phyloP scores from a whole-genome alignment of 2,888 invertebrate genomes.

The Microctonus aethiopoides region DNA sequence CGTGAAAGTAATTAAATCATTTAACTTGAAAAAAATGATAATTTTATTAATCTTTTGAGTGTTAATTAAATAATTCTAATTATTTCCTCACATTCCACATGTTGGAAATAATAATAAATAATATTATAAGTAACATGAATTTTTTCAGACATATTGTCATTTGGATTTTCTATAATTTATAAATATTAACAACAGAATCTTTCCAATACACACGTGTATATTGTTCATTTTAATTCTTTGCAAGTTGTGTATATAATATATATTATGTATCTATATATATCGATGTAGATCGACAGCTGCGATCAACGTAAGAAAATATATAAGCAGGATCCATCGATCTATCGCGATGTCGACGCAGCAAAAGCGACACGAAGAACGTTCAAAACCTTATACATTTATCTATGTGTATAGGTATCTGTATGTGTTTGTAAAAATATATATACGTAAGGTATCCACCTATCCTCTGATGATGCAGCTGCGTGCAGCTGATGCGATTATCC shows the following conservation, averaged over 20 bases:
- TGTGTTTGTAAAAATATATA: neutral
- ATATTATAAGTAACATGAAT: too few relatives aligned
- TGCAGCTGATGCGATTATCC: constrained; percentile 42
- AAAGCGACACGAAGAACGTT: neutral
- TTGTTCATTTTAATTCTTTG: neutral
- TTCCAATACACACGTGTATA: neutral
- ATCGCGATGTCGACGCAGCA: neutral
- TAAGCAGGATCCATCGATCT: neutral
- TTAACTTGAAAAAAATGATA: too few relatives aligned
- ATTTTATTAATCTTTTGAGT: too few relatives aligned
- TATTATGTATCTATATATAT: too few relatives aligned
- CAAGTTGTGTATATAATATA: neutral
- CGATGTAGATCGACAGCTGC: constrained; percentile 13
- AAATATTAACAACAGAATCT: neutral
- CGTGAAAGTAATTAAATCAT: too few relatives aligned
- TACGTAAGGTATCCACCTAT: neutral
- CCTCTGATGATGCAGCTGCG: constrained; percentile 36
- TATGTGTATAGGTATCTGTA: too few relatives aligned
- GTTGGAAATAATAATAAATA: neutral
- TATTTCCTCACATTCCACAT: neutral
- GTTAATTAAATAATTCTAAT: too few relatives aligned
- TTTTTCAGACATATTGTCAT: too few relatives aligned
- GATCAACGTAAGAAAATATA: neutral
- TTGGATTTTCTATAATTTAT: too few relatives aligned
- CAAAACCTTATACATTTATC: neutral